Evolutionary conservation across 1,140 invertebrate species (phyloP).

Genomic region (Littorina saxatilis): DNA sequence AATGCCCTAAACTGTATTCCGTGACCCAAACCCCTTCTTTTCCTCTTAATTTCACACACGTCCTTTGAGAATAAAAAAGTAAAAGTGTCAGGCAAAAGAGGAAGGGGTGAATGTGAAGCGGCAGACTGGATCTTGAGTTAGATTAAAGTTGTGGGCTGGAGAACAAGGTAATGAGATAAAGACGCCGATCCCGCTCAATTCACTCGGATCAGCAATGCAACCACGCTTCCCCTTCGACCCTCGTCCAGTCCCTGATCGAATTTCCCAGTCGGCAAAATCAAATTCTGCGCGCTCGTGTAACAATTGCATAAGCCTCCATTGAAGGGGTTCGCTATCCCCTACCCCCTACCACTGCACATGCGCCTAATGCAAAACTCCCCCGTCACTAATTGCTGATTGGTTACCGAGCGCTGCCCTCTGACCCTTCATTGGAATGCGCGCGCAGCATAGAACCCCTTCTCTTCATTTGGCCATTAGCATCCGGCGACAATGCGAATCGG

Average conservation of each 20-base stretch:
- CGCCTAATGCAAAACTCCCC: slow-evolving; percentile 36
- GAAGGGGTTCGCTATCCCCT: slow-evolving; percentile 21
- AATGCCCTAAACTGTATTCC: too few relatives aligned
- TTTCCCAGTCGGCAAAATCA: slow-evolving; percentile 26
- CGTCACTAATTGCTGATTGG: slow-evolving; percentile 40
- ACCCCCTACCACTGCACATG: too few relatives aligned
- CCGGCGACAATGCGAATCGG: slow-evolving; percentile 22
- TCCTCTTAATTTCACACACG: too few relatives aligned
- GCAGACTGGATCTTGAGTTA: too few relatives aligned
- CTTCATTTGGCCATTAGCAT: slow-evolving; percentile 40
- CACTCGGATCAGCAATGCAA: slow-evolving; percentile 15
- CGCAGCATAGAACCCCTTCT: neutral
- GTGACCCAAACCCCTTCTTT: too few relatives aligned
- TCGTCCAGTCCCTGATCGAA: neutral
- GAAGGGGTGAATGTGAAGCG: too few relatives aligned
- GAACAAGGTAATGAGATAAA: slow-evolving; percentile 20
- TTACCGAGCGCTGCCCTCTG: slow-evolving; percentile 33
- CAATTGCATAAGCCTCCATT: slow-evolving; percentile 40
- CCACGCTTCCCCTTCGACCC: slow-evolving; percentile 19
- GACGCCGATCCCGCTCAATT: neutral
- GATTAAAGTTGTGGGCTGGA: too few relatives aligned
- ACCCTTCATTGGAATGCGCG: slow-evolving; percentile 24
- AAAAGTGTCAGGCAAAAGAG: too few relatives aligned
- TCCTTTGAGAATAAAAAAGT: too few relatives aligned
- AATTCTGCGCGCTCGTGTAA: slow-evolving; percentile 28